Conservation (phyloP, 2,113 vertebrate genomes). For the Heterochromis multidens region DNA sequence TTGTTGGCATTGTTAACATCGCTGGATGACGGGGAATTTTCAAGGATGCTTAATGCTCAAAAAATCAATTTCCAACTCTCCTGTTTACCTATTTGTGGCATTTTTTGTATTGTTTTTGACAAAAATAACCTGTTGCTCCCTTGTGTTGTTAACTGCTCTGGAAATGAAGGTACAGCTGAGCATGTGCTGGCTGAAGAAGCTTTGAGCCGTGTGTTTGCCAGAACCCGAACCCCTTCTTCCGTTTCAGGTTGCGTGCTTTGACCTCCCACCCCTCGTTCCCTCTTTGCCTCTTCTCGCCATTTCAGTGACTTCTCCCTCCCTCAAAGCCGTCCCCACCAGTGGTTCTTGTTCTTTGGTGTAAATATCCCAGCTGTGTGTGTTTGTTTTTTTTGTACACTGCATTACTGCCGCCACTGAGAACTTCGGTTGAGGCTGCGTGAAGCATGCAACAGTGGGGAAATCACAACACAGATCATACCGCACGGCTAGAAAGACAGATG, state of each 20-base stretch:
- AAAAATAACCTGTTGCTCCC: background rate
- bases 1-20: background rate
- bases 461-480: conserved; percentile 19
- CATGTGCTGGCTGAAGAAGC: conserved; percentile 21
- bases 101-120: background rate
- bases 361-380: conserved; percentile 43
- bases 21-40: background rate
- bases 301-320: background rate
- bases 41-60: background rate
- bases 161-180: conserved; percentile 18
- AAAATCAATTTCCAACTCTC: background rate
- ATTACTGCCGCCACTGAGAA: conserved; percentile 21
- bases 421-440: conserved; percentile 27
- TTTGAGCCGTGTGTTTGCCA: conserved; percentile 13
- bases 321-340: conserved; percentile 7
- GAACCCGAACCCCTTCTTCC: conserved; percentile 2
- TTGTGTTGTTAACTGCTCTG: background rate
- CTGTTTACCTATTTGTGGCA: conserved; percentile 22
- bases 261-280: background rate
- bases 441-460: conserved; percentile 46
- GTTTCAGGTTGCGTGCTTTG: conserved; percentile 21
- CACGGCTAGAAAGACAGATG: conserved; percentile 31
- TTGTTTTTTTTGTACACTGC: conserved; percentile 23
- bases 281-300: background rate
- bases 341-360: conserved; percentile 57